Conservation (phyloP, 2,113 vertebrate species). For the Mobula birostris region DNA sequence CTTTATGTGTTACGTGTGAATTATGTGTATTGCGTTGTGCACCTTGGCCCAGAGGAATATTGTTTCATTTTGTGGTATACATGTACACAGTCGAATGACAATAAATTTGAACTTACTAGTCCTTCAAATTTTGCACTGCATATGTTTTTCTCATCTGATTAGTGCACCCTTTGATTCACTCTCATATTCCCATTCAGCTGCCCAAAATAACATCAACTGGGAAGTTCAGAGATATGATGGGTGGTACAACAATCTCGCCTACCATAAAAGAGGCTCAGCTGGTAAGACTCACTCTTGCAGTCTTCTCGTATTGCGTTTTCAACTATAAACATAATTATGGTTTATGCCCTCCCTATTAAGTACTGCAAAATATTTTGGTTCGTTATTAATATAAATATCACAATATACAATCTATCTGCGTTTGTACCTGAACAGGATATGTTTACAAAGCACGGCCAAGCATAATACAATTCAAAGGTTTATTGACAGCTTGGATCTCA, state of each 20-base stretch:
- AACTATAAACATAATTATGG: background rate
- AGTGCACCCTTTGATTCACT: background rate
- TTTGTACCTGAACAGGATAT: background rate
- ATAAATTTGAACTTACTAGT: too few relatives aligned
- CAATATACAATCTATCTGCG: background rate
- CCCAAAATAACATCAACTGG: slow-evolving; percentile 58
- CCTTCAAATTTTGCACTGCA: background rate
- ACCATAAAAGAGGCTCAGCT: slow-evolving; percentile 62
- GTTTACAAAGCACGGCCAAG: background rate
- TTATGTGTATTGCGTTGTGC: too few relatives aligned
- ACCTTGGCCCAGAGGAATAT: too few relatives aligned
- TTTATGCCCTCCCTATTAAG: background rate
- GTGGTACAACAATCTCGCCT: slow-evolving; percentile 89
- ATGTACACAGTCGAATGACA: too few relatives aligned
- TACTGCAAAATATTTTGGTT: background rate
- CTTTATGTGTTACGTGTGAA: too few relatives aligned
- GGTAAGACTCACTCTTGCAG: slow-evolving; percentile 53
- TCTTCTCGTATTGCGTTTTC: background rate
- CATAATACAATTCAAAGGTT: background rate
- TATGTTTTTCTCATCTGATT: background rate
- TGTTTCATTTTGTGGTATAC: too few relatives aligned
- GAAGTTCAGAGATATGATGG: slow-evolving; percentile 87
- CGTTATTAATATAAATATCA: too few relatives aligned
- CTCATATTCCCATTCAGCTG: slow-evolving; percentile 49
- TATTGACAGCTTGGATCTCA: too few relatives aligned